These are phyloP conservation scores for Notothenia coriiceps DNA, from an alignment of 2,113 vertebrate species.

Conservation along the genomic window DNA sequence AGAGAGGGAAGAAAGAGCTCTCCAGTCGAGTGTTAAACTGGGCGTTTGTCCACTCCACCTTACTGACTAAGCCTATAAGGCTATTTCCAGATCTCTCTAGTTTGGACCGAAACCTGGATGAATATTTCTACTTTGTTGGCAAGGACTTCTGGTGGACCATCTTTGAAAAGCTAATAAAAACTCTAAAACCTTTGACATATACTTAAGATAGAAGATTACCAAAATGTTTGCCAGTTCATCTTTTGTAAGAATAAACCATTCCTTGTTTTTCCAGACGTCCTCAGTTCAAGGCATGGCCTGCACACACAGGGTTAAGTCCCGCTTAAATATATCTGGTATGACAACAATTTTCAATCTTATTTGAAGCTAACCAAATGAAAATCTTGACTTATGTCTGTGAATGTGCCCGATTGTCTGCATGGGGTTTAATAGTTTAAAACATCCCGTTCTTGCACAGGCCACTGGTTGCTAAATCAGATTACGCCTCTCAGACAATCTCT, in stretches of 20 bases:
- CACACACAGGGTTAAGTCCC: slow-evolving; percentile 40
- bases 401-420: slow-evolving; percentile 75
- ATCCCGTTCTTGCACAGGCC: slow-evolving; percentile 61
- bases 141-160: slow-evolving; percentile 22
- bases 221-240: slow-evolving; percentile 4
- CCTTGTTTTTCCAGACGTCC: not conserved
- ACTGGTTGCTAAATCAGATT: slow-evolving; percentile 82
- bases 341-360: slow-evolving; percentile 67
- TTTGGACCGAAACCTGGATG: slow-evolving; percentile 59
- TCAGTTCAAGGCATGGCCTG: slow-evolving; percentile 13
- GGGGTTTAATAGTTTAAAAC: slow-evolving; percentile 71
- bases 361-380: slow-evolving; percentile 68
- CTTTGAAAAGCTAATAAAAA: slow-evolving; percentile 30
- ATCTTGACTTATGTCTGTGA: slow-evolving; percentile 74
- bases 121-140: slow-evolving; percentile 57
- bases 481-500: slow-evolving; percentile 73
- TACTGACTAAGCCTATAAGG: slow-evolving; percentile 69
- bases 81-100: slow-evolving; percentile 72
- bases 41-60: slow-evolving; percentile 77
- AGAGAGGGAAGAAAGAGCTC: slow-evolving; percentile 29
- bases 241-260: slow-evolving; percentile 19
- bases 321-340: slow-evolving; percentile 68
- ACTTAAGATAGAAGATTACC: slow-evolving; percentile 19
- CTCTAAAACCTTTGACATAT: slow-evolving; percentile 3
- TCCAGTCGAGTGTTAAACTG: slow-evolving; percentile 71